Base-by-base conservation (phyloP, 2,888 invertebrate species). In the Rotaria magnacalcarata region DNA sequence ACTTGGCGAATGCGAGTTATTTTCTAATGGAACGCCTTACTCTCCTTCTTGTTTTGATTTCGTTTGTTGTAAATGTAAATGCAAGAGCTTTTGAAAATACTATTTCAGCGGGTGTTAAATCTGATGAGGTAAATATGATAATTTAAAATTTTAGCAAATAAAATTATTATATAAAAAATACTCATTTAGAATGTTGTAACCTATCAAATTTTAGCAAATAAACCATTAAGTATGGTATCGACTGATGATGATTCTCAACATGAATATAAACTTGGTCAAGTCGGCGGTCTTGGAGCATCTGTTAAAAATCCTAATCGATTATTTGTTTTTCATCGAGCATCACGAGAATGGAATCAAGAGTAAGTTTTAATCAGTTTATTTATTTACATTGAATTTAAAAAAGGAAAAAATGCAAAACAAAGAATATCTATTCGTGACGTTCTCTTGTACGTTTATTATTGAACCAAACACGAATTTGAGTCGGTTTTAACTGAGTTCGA, bases 301-400 rank as follows among this genome's bases (percentile, higher is more conserved):
- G 80, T 80, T 11, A 80, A 80, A 47, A 80, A 47, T 80, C 80
- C 80, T 1, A 80, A 80, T 47, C 80, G 80, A 80, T 80, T 80
- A 47, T 47, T 47, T 80, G 19, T 80, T 43, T 80, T 80, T 47
- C 80, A 80, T 43, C 80, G 80, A 24, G 80, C 24, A 47, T 47
- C 80, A 24, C 21, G 47, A 80, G 80, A 80, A 80, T 80, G 80
- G 80, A 43, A 43, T 24, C 47, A 43, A 24, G 80, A 80, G 80
- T 80, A 80, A 11, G 47, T 24, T 41, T 80, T n/a, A 47, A 24
- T 34, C 27, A 27, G 34, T 34, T 67, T 24, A 34, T 67, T 27
- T 56, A 24, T 24, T 56, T 56, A 56, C 16, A 24, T 58, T 58
- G 1, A 24, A 58, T n/a, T 54, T 54, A 16, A 52, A 21, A 21